Evolutionary conservation across 2,113 vertebrate genomes (phyloP).

Genomic region (Pseudorectes ferrugineus): DNA sequence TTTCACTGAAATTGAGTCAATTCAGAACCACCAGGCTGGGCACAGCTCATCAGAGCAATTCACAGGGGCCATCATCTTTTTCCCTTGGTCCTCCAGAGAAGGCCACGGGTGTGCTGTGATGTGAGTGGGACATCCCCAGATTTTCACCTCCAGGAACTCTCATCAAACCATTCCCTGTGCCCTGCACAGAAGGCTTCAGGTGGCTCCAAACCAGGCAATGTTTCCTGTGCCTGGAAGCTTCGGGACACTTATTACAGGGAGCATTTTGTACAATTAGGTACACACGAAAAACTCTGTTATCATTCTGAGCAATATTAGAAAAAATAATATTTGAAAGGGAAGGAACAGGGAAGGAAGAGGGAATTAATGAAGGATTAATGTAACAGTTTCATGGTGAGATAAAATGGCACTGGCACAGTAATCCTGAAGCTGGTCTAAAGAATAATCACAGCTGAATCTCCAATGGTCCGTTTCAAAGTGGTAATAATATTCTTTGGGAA

Average conservation of each 20-base stretch:
- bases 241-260: background rate
- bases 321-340: background rate
- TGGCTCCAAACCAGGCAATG: background rate
- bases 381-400: background rate
- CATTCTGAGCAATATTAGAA: background rate
- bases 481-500: background rate
- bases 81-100: background rate
- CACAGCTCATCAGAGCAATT: background rate
- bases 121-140: accelerated
- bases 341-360: background rate
- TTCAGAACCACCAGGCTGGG: background rate
- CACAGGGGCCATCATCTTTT: background rate
- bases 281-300: background rate
- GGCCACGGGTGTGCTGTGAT: too few relatives aligned
- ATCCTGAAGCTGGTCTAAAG: background rate
- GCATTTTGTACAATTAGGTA: background rate
- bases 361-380: background rate
- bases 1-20: background rate
- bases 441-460: conserved; percentile 4
- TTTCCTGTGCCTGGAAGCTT: background rate
- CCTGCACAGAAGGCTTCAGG: background rate
- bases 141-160: too few relatives aligned
- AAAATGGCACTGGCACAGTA: background rate
- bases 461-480: background rate
- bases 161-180: background rate